Conservation (phyloP, 2,113 vertebrate species). For the Lucifuga dentata region DNA sequence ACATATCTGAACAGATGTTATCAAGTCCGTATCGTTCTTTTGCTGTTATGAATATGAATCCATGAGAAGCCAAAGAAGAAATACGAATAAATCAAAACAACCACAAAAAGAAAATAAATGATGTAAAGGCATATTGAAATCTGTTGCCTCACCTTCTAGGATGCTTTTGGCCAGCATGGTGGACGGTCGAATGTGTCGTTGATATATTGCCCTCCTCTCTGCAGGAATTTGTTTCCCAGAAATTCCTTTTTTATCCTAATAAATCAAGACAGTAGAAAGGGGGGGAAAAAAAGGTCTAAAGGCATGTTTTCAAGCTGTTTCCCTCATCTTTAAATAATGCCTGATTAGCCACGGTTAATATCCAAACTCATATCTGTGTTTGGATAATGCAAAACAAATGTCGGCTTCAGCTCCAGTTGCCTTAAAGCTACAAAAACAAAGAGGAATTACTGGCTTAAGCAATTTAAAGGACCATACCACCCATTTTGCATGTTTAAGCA, state of each 20-base stretch:
- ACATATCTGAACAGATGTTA: slow-evolving; percentile 28
- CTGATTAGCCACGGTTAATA: slow-evolving; percentile 17
- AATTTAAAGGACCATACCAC: no score
- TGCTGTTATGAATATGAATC: slow-evolving; percentile 75
- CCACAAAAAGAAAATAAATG: neutral
- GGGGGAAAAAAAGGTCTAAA: neutral
- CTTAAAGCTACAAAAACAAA: neutral
- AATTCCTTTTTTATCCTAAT: slow-evolving; percentile 95
- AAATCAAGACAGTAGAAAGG: slow-evolving; percentile 5
- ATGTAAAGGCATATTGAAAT: neutral
- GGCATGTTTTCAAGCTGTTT: slow-evolving; percentile 9
- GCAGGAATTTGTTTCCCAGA: slow-evolving; percentile 89
- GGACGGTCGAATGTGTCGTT: slow-evolving; percentile 92
- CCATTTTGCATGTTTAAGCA: no score
- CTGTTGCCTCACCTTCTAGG: slow-evolving; percentile 88
- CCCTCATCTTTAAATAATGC: slow-evolving; percentile 6
- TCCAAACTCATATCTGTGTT: neutral
- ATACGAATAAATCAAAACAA: slow-evolving; percentile 12
- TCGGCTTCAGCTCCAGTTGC: neutral
- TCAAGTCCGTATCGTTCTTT: neutral
- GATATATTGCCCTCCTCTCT: slow-evolving; percentile 92
- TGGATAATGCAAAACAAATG: neutral
- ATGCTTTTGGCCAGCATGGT: slow-evolving; percentile 98
- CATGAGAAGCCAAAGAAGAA: slow-evolving; percentile 83
- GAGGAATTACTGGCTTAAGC: no score